These are phyloP conservation scores for Hydrophis major DNA, from an alignment of 2,797 vertebrate species.

Conservation along the genomic window DNA sequence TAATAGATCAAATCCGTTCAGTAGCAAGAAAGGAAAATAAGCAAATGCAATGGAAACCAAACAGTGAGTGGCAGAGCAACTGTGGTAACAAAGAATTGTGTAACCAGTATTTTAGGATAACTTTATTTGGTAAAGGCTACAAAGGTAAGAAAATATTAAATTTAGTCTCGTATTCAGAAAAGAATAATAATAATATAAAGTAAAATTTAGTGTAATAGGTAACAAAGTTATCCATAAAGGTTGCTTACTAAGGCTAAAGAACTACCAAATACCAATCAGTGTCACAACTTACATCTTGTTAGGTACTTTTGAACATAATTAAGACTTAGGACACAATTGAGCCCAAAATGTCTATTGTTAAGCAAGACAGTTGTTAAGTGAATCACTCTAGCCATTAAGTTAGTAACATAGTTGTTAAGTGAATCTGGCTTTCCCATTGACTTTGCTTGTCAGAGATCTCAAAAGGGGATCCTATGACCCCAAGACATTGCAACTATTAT, in stretches of 20 bases:
- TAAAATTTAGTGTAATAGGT: conserved; percentile 31
- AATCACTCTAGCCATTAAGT: neutral
- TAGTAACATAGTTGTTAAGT: neutral
- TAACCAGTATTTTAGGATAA: conserved; percentile 18
- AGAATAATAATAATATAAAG: neutral
- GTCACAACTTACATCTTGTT: neutral
- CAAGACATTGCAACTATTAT: neutral
- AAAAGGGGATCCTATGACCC: neutral
- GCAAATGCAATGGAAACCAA: conserved; percentile 11
- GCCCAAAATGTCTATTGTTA: neutral
- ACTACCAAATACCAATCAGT: conserved; percentile 5
- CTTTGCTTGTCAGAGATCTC: neutral
- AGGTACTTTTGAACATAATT: neutral
- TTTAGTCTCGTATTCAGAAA: conserved; percentile 25
- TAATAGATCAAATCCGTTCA: neutral
- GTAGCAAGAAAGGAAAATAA: conserved; percentile 2
- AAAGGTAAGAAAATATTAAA: conserved; percentile 32
- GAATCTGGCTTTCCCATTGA: neutral
- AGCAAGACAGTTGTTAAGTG: neutral
- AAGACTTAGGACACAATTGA: neutral
- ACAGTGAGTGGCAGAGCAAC: neutral
- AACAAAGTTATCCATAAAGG: conserved; percentile 7
- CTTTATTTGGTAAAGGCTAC: conserved; percentile 21
- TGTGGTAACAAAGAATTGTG: conserved; percentile 10
- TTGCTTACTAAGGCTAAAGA: conserved; percentile 22